These are phyloP conservation scores for Athrips mouffetella DNA, from an alignment of 2,888 invertebrate genomes.

Conservation along the genomic window DNA sequence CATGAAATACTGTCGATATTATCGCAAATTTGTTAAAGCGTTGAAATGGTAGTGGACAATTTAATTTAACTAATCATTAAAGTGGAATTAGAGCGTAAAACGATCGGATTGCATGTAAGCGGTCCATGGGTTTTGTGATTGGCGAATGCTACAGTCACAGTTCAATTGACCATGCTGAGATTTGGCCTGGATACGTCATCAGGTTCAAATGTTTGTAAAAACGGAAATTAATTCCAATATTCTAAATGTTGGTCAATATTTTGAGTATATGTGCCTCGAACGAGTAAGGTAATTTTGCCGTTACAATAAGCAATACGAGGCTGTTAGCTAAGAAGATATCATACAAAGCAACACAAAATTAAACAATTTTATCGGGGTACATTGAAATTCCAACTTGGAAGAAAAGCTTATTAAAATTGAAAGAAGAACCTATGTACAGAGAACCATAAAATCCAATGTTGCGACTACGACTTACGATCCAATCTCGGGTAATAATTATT, in stretches of 20 bases:
- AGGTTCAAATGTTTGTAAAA: slow-evolving; percentile 45
- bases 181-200: slow-evolving; percentile 49
- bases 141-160: slow-evolving; percentile 38
- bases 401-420: background rate
- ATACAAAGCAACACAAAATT: too few relatives aligned
- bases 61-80: slow-evolving; percentile 66
- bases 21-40: slow-evolving; percentile 45
- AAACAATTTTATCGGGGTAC: too few relatives aligned
- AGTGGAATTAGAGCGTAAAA: slow-evolving; percentile 69
- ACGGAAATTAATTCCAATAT: slow-evolving; percentile 52
- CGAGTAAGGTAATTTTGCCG: too few relatives aligned
- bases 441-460: slow-evolving; percentile 15
- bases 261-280: too few relatives aligned
- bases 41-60: slow-evolving; percentile 55
- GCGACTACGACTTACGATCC: background rate
- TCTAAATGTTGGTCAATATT: slow-evolving; percentile 43
- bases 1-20: slow-evolving; percentile 41
- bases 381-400: too few relatives aligned
- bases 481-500: slow-evolving; percentile 15
- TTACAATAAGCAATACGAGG: too few relatives aligned
- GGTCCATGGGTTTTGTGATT: slow-evolving; percentile 59
- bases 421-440: background rate
- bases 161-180: slow-evolving; percentile 50
- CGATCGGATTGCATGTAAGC: slow-evolving; percentile 50
- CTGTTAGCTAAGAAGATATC: too few relatives aligned